Base-by-base conservation (phyloP, 2,113 vertebrate genomes). In the Condylura cristata region DNA sequence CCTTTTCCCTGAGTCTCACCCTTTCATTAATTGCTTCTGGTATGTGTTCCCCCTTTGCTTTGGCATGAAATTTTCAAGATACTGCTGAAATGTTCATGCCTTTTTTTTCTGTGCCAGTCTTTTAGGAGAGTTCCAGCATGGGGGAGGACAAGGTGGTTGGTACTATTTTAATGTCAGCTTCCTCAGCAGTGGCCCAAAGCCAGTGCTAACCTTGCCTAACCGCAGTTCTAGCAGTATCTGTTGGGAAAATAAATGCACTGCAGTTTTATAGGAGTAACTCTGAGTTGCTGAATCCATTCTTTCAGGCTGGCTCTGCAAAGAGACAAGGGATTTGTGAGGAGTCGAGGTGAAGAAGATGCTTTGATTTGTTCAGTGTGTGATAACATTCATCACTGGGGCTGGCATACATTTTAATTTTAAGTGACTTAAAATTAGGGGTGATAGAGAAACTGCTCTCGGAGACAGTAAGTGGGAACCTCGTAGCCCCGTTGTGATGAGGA, bases 291-390 rank as follows among this genome's bases (percentile, higher is more conserved):
- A 74, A 39, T 79, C 72, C 18, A 51, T 79, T 86, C 70, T 86
- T 91, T 76, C 66, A n/a, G 79, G 53, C 79, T 32, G 39, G 41
- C 70, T 86, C 89, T 76, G 76, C 53, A 75, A 9, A 89, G 85
- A 51, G 72, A 79, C 7, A 17, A 85, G 89, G 65, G 68, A 68
- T 58, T 97, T 82, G 86, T 63, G 30, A 70, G 84, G n/a, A 53
- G 30, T 44, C 44, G 74, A 86, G 95, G 95, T 89, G 34, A 39
- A 39, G 18, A 12, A 70, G 37, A 18, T 56, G 86, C 86, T 89
- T 79, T 72, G 87, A 28, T 70, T 93, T 86, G 74, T 80, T 86
- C 51, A 91, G 26, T 24, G 20, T 87, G 46, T 93, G 70, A n/a
- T 96, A 37, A 75, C 82, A n/a, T 79, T 91, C 46, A 58, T 80